A percentile compares a stretch with the other conserved stretches of the same genome.
Conservation (phyloP, 2,797 vertebrate species). For the Acanthurus tractus region DNA sequence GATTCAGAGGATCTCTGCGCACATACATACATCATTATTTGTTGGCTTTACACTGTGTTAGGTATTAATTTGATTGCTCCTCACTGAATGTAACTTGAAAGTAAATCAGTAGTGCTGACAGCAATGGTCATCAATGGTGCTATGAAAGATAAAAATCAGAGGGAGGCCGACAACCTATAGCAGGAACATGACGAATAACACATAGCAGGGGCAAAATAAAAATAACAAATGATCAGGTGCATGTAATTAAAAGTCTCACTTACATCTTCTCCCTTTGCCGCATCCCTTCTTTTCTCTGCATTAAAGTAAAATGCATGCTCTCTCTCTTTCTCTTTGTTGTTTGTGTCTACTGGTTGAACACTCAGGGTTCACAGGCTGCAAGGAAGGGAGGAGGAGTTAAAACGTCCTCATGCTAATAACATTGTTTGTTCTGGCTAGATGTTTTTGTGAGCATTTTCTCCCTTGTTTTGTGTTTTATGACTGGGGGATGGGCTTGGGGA, state of each 20-base stretch:
- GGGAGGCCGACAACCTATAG: constrained; percentile 42
- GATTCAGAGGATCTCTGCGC: constrained; percentile 50
- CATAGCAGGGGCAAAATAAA: constrained; percentile 41
- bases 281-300: constrained; percentile 4
- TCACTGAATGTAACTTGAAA: constrained; percentile 48
- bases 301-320: constrained; percentile 13
- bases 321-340: constrained; percentile 41
- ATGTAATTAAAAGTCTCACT: constrained; percentile 48
- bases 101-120: constrained; percentile 67
- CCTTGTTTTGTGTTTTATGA: constrained; percentile 54
- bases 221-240: constrained; percentile 32
- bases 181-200: constrained; percentile 42
- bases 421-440: constrained; percentile 59
- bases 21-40: constrained; percentile 57
- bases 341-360: constrained; percentile 34
- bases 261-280: neutral
- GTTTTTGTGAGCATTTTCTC: constrained; percentile 45
- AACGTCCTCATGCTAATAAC: constrained; percentile 51
- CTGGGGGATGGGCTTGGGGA: constrained; percentile 52
- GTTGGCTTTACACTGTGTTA: constrained; percentile 57
- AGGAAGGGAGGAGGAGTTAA: constrained; percentile 38
- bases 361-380: constrained; percentile 24
- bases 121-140: constrained; percentile 59
- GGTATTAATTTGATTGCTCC: constrained; percentile 65
- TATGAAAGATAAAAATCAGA: constrained; percentile 66